Conservation (phyloP, 2,797 vertebrate genomes). For the Chiroxiphia lanceolata region DNA sequence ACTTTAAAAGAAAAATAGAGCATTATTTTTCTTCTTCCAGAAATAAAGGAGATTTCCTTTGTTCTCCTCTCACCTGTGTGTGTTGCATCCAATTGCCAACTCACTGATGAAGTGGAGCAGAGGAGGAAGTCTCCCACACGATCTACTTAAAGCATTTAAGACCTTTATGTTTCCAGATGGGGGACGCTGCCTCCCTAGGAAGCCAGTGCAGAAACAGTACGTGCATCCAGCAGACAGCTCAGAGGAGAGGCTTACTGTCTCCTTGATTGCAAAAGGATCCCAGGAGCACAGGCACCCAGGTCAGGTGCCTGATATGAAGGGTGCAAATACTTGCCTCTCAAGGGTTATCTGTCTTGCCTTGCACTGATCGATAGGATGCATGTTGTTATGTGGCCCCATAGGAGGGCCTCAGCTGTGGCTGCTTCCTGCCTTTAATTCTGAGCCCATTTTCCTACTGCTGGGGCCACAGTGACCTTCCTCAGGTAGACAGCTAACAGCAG, state of each 20-base stretch:
- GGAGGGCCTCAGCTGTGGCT: neutral
- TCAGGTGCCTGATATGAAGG: neutral
- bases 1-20: conserved; percentile 51
- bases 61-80: conserved; percentile 38
- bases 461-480: neutral
- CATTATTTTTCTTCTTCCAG: conserved; percentile 48
- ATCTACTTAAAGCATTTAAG: neutral
- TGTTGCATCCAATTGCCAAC: neutral
- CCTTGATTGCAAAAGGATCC: neutral
- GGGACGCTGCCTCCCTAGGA: neutral
- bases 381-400: fast-evolving
- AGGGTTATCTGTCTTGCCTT: neutral
- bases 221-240: neutral
- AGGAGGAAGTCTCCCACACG: neutral
- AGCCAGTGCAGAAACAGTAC: neutral
- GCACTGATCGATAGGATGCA: fast-evolving
- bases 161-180: neutral
- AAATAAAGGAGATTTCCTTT: conserved; percentile 59
- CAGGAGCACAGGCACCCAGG: neutral
- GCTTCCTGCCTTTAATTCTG: neutral
- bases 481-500: neutral
- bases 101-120: neutral
- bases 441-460: neutral
- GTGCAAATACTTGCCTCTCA: neutral
- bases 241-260: neutral